phyloP scores from a whole-genome alignment of 2,797 vertebrate species.

The Simalia tracyae region DNA sequence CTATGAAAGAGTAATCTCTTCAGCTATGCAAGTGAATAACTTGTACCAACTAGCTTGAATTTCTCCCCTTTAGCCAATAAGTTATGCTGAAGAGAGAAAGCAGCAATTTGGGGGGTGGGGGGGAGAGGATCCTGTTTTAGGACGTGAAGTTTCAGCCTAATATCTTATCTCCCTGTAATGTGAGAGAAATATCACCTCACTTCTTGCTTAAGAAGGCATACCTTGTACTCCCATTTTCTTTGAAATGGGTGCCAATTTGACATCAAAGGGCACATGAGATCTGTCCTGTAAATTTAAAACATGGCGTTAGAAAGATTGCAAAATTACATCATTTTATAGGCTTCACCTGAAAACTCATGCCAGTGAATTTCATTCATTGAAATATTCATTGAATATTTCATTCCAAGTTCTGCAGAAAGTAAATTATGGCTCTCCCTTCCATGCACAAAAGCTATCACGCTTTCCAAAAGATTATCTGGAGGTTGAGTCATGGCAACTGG shows the following conservation, averaged over 20 bases:
- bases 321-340: not conserved
- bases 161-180: not conserved
- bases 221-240: conserved; percentile 86
- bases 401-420: not conserved
- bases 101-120: not conserved
- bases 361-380: not conserved
- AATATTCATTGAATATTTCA: not conserved
- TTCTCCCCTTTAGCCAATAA: too few relatives aligned
- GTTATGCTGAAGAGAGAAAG: not conserved
- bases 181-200: not conserved
- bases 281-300: conserved; percentile 73
- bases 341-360: not conserved
- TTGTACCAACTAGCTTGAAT: too few relatives aligned
- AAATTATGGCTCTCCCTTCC: not conserved
- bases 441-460: not conserved
- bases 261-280: conserved; percentile 45
- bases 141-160: not conserved
- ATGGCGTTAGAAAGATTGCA: not conserved
- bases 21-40: too few relatives aligned
- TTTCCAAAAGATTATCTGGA: not conserved
- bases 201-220: conserved; percentile 58
- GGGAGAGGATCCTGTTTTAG: too few relatives aligned
- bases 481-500: too few relatives aligned
- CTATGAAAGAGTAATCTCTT: not conserved
- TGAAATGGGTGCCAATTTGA: conserved; percentile 68